Percentiles rank a stretch among this genome's conserved stretches.
phyloP scores from a whole-genome alignment of 2,797 vertebrate genomes.

The Chelonia mydas region DNA sequence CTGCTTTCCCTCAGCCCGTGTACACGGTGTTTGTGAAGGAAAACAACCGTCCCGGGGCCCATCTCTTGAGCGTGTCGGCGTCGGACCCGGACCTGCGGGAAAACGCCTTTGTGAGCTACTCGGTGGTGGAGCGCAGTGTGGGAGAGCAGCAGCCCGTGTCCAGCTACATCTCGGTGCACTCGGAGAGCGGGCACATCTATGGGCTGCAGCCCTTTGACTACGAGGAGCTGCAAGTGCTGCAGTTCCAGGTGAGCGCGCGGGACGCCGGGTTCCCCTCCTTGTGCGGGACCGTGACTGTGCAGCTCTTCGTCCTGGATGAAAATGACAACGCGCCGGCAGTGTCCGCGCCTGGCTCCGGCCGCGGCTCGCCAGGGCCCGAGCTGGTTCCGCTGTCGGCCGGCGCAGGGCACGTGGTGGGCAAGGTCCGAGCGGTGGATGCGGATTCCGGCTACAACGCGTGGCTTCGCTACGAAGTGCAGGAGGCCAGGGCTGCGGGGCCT shows the following conservation, averaged over 20 bases:
- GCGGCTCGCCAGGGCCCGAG: not conserved
- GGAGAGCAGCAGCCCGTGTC: not conserved
- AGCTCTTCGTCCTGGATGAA: constrained; percentile 76
- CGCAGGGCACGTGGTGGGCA: constrained; percentile 38
- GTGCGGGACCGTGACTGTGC: constrained; percentile 70
- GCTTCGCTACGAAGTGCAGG: constrained; percentile 75
- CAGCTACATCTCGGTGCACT: constrained; percentile 43
- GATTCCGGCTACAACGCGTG: constrained; percentile 83
- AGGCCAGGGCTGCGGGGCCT: constrained; percentile 65
- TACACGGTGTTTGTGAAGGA: constrained; percentile 61
- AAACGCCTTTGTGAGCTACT: constrained; percentile 63
- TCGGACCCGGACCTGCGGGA: constrained; percentile 49
- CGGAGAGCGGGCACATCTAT: not conserved
- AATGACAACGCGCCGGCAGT: constrained; percentile 69
- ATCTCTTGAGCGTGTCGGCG: constrained; percentile 60
- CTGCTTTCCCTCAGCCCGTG: constrained; percentile 66
- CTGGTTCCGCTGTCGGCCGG: constrained; percentile 33
- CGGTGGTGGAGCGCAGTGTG: constrained; percentile 37
- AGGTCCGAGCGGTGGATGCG: constrained; percentile 79
- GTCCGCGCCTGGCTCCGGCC: not conserved
- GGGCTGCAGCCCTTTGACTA: not conserved
- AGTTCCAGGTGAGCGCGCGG: constrained; percentile 60
- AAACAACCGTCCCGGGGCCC: constrained; percentile 61
- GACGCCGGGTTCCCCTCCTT: constrained; percentile 67
- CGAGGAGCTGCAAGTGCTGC: not conserved